Evolutionary conservation across 2,113 vertebrate species (phyloP).

Genomic region (Platichthys flesus): DNA sequence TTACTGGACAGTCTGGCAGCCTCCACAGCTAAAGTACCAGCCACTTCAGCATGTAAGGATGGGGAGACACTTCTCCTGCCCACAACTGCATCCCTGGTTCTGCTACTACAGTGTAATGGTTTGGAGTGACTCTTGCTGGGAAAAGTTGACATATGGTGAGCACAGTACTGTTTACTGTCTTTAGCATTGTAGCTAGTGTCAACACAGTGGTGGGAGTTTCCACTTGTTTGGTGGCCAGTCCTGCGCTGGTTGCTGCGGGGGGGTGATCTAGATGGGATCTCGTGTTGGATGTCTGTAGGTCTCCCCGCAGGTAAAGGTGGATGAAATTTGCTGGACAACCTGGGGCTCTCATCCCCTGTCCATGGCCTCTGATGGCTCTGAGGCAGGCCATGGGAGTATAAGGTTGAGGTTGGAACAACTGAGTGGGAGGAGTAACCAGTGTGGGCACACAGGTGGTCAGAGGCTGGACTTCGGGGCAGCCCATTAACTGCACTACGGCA

Average conservation of each 20-base stretch:
- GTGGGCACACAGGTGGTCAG: constrained; percentile 69
- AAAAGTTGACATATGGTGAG: constrained; percentile 30
- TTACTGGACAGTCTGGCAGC: constrained; percentile 62
- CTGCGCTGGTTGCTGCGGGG: constrained; percentile 21
- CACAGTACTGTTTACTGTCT: not conserved
- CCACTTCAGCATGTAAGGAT: constrained; percentile 57
- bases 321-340: constrained; percentile 50
- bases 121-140: constrained; percentile 48
- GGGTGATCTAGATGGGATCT: constrained; percentile 32
- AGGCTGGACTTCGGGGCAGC: constrained; percentile 74
- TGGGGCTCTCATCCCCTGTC: constrained; percentile 51
- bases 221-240: constrained; percentile 20
- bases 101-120: constrained; percentile 28
- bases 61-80: constrained; percentile 51
- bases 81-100: constrained; percentile 26
- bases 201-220: constrained; percentile 13
- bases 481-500: constrained; percentile 39
- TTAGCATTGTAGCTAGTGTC: not conserved
- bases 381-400: not conserved
- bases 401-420: not conserved
- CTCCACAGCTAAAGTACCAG: constrained; percentile 60
- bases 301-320: constrained; percentile 67
- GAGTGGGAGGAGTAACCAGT: constrained; percentile 28
- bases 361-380: constrained; percentile 40
- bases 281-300: constrained; percentile 76